A percentile compares a stretch with the other conserved stretches of the same genome.
phyloP scores from a whole-genome alignment of 2,113 vertebrate species.

The Anolis sagrei region DNA sequence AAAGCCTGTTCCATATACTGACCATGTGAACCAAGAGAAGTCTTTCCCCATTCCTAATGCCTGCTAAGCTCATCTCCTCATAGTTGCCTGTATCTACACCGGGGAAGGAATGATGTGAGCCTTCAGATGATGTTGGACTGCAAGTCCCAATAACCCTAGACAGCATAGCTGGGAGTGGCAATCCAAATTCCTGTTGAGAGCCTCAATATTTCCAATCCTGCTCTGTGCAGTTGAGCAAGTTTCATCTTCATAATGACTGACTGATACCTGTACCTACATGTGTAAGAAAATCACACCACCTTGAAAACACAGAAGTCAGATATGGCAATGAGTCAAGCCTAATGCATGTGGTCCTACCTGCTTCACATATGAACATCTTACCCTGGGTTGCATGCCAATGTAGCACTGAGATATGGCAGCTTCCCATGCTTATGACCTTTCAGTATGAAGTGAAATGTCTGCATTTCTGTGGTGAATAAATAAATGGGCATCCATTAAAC shows the following conservation, averaged over 20 bases:
- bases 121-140: not conserved
- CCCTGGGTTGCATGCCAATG: not conserved
- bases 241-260: not conserved
- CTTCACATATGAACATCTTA: not conserved
- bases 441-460: slow-evolving; percentile 17
- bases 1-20: no score
- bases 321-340: not conserved
- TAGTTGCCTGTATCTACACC: not conserved
- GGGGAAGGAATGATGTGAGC: not conserved
- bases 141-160: no score
- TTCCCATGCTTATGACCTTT: not conserved
- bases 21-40: no score
- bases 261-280: not conserved
- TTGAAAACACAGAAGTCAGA: not conserved
- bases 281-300: not conserved
- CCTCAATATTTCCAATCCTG: not conserved
- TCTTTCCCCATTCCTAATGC: no score
- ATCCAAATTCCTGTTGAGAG: no score
- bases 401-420: not conserved
- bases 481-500: not conserved
- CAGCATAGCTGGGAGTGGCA: no score
- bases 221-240: not conserved
- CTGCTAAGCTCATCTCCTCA: not conserved
- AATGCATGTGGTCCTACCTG: not conserved
- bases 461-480: slow-evolving; percentile 39